Evolutionary conservation across 2,888 invertebrate genomes (phyloP), one percentile per base, ranked within the genome.

Genomic region (Pelosia muscerda): DNA sequence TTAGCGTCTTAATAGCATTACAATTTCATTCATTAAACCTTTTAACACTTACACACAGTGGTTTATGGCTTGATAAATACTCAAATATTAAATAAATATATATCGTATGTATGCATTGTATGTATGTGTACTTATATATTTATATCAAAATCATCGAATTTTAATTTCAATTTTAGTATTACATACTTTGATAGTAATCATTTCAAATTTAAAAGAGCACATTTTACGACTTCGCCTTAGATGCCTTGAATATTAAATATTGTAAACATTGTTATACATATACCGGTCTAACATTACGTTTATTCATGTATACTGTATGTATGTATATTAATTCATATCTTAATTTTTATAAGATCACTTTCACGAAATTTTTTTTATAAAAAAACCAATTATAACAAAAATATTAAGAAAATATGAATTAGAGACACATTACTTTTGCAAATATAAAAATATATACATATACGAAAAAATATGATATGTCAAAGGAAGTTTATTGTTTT

Each of bases 401-500:
- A 54, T 23, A 28, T 23, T 19, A 38, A 55, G 23, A 60, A 42
- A 55, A 60, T 34, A 58, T 13, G 0, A 54, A 55, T 68, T 63
- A 59, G 59, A 54, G 60, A 65, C 15, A 65, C n/a, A 64, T 49
- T 42, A 42, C 15, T 42, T n/a, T 49, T n/a, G 49, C 6, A 49
- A 49, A 49, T 49, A 8, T 49, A 49, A n/a, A 49, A 3, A n/a
- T n/a, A n/a, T n/a, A n/a, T 19, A 42, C 3, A 31, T 34, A n/a
- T 54, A 34, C 10, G 23, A 9, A 53, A 22, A 11, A 58, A 62
- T 54, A 63, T 75, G 71, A 74, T 76, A 74, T 75, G 72, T 61
- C 23, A 71, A 70, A 53, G 65, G 65, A 72, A 74, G 66, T 69
- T 63, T 31, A 2, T 53, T 28, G 34, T 42, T 34, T 31, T n/a